A percentile compares a stretch with the other conserved stretches of the same genome.
Evolutionary conservation across 2,888 invertebrate genomes (phyloP).

Genomic region (Crioceris asparagi): DNA sequence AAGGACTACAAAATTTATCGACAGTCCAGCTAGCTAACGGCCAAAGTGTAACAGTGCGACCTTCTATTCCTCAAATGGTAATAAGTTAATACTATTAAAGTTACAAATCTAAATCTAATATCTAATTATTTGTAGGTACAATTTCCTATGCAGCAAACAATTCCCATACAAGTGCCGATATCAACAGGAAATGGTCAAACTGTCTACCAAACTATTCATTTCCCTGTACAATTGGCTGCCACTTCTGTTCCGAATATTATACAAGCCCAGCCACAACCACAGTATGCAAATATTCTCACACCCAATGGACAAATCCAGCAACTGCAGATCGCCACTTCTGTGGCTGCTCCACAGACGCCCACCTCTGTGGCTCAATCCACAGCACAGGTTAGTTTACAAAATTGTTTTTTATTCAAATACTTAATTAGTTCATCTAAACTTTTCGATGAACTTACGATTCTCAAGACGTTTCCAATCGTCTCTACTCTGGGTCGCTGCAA

Average conservation of each 20-base stretch:
- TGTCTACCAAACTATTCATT: constrained; percentile 88
- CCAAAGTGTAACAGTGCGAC: constrained; percentile 61
- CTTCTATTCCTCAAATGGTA: constrained; percentile 30
- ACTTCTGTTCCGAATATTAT: constrained; percentile 49
- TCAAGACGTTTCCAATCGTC: too few species aligned
- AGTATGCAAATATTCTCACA: constrained; percentile 55
- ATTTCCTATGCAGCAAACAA: constrained; percentile 64
- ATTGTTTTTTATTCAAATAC: too few species aligned
- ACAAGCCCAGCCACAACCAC: constrained; percentile 11
- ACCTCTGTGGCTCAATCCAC: too few species aligned
- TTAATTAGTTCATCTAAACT: too few species aligned
- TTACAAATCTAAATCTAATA: background rate
- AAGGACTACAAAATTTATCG: constrained; percentile 54
- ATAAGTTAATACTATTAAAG: background rate
- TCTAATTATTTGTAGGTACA: constrained; percentile 37
- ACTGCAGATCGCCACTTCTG: constrained; percentile 55
- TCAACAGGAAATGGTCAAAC: constrained; percentile 80
- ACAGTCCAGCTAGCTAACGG: constrained; percentile 57
- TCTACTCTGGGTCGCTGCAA: too few species aligned
- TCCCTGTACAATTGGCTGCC: constrained; percentile 74
- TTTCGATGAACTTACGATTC: too few species aligned
- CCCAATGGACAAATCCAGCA: constrained; percentile 84
- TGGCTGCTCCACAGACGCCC: constrained; percentile 37
- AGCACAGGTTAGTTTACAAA: too few species aligned
- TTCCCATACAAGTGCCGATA: constrained; percentile 86